A percentile compares a stretch with the other conserved stretches of the same genome.
phyloP scores from a whole-genome alignment of 2,888 invertebrate genomes.

The Biston stratarius region DNA sequence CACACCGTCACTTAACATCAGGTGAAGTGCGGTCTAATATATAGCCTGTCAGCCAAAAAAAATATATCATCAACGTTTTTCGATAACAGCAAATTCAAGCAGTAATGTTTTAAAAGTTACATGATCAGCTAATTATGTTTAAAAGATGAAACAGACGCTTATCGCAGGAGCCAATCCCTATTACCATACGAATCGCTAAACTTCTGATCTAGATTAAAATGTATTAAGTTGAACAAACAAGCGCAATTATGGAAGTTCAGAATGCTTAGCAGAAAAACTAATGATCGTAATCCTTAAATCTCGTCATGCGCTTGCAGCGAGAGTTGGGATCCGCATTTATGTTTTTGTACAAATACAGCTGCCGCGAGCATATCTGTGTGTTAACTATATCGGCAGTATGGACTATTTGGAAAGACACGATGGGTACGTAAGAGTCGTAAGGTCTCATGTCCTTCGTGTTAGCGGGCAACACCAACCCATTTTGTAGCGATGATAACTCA shows the following conservation, averaged over 20 bases:
- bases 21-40: too few species aligned
- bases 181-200: constrained; percentile 36
- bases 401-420: neutral
- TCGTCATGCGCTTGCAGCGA: constrained; percentile 22
- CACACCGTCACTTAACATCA: too few species aligned
- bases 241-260: constrained; percentile 28
- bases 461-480: neutral
- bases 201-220: constrained; percentile 27
- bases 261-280: constrained; percentile 33
- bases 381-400: constrained; percentile 8
- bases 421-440: neutral
- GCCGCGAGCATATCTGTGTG: neutral
- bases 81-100: neutral
- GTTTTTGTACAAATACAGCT: neutral
- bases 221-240: constrained; percentile 29
- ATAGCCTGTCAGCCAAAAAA: too few species aligned
- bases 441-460: neutral
- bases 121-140: neutral
- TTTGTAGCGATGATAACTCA: too few species aligned
- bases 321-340: constrained; percentile 15
- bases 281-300: constrained; percentile 38
- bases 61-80: neutral
- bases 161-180: constrained; percentile 10
- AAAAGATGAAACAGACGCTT: neutral
- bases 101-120: neutral